Percentiles rank a stretch among this genome's conserved stretches.
phyloP scores from a whole-genome alignment of 2,888 invertebrate genomes.

The Caenorhabditis wallacei region DNA sequence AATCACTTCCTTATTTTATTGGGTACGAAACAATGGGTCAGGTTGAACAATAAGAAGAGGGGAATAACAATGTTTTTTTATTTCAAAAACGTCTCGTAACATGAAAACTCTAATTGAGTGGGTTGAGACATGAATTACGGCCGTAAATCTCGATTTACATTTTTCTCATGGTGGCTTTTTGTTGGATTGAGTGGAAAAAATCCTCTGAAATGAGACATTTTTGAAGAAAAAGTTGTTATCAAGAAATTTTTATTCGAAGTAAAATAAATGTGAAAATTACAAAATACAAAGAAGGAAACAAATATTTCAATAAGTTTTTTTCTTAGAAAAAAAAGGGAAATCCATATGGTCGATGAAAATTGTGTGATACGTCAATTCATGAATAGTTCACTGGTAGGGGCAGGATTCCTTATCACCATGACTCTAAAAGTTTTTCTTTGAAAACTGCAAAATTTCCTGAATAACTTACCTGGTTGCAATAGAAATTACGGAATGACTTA shows the following conservation, averaged over 20 bases:
- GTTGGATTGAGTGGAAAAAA: neutral
- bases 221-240: too few relatives aligned
- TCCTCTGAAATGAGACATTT: too few relatives aligned
- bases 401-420: conserved; percentile 58
- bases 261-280: too few relatives aligned
- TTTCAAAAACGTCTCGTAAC: neutral
- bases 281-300: neutral
- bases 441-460: neutral
- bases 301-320: neutral
- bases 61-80: neutral
- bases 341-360: conserved; percentile 26
- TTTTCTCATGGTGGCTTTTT: conserved; percentile 31
- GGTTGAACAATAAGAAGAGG: neutral
- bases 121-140: neutral
- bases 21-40: neutral
- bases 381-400: conserved; percentile 54
- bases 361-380: conserved; percentile 30
- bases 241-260: too few relatives aligned
- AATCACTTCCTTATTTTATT: conserved; percentile 49
- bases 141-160: conserved; percentile 36
- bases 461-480: conserved; percentile 72
- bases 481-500: conserved; percentile 73
- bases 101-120: neutral
- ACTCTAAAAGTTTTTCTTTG: conserved; percentile 48
- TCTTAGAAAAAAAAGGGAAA: neutral